Evolutionary conservation across 1,140 invertebrate genomes (phyloP).

Genomic region (Nylanderia fulva): DNA sequence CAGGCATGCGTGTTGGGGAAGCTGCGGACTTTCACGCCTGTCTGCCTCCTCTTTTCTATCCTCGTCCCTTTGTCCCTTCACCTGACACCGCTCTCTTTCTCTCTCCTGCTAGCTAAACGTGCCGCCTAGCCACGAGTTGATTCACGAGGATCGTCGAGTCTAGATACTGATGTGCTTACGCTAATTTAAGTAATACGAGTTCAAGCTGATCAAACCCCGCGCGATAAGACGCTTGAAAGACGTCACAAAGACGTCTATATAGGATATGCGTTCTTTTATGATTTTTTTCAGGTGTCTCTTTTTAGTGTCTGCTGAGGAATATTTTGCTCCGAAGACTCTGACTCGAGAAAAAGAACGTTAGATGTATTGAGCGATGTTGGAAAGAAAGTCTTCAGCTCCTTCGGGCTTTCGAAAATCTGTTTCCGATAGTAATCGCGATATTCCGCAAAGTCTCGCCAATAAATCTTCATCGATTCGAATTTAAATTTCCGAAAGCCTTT

Average conservation of each 20-base stretch:
- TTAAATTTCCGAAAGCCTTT: background rate
- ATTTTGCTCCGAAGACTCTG: background rate
- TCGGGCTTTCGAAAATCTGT: background rate
- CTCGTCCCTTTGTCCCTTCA: background rate
- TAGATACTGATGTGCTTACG: background rate
- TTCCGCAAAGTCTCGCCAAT: background rate
- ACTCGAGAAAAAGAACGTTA: background rate
- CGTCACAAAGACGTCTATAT: background rate
- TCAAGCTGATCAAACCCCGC: conserved; percentile 22
- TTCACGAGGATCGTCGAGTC: background rate
- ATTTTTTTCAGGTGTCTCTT: background rate
- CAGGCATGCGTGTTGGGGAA: conserved; percentile 53
- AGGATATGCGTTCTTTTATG: background rate
- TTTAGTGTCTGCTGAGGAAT: background rate
- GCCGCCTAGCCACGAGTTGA: conserved; percentile 23
- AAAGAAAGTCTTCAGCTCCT: background rate
- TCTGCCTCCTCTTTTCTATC: background rate
- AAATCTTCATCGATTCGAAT: background rate
- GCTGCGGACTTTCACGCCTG: conserved; percentile 28
- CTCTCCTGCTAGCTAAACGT: too few relatives aligned
- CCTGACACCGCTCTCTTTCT: background rate
- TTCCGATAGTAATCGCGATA: background rate
- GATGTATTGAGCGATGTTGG: background rate
- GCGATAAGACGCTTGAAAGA: background rate
- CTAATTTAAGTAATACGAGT: conserved; percentile 7